These are phyloP conservation scores for Himantopus leucocephalus DNA, from an alignment of 2,113 vertebrate species.

Conservation along the genomic window DNA sequence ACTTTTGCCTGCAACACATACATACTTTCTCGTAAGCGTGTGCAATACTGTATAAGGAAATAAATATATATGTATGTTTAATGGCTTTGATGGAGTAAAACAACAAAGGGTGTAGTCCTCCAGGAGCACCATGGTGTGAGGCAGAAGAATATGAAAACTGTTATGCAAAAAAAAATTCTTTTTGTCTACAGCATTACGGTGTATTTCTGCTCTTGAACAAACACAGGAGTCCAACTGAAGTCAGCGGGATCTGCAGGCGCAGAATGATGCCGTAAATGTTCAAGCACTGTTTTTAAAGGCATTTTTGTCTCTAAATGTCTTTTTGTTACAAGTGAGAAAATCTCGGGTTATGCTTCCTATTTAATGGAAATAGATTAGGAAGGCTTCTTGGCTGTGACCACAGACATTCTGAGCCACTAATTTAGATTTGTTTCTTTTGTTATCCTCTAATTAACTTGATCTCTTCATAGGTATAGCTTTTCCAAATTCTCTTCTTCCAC, in stretches of 20 bases:
- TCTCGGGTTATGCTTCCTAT: not conserved
- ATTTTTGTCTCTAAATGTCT: not conserved
- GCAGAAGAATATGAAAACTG: not conserved
- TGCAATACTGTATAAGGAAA: not conserved
- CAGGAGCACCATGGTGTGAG: not conserved
- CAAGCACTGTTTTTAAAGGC: not conserved
- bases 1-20: not conserved
- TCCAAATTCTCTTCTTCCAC: not conserved
- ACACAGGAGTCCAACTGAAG: not conserved
- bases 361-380: not conserved
- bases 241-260: not conserved
- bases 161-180: not conserved
- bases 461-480: not conserved
- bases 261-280: not conserved
- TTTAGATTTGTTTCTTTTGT: conserved; percentile 34
- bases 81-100: not conserved
- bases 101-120: not conserved
- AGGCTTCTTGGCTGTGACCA: not conserved
- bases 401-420: not conserved
- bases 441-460: conserved; percentile 14
- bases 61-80: not conserved
- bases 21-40: rapidly evolving
- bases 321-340: not conserved
- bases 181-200: not conserved
- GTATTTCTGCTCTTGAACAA: not conserved